These are phyloP conservation scores for Drosophila trapezifrons DNA, from an alignment of 1,140 invertebrate genomes.

Conservation along the genomic window DNA sequence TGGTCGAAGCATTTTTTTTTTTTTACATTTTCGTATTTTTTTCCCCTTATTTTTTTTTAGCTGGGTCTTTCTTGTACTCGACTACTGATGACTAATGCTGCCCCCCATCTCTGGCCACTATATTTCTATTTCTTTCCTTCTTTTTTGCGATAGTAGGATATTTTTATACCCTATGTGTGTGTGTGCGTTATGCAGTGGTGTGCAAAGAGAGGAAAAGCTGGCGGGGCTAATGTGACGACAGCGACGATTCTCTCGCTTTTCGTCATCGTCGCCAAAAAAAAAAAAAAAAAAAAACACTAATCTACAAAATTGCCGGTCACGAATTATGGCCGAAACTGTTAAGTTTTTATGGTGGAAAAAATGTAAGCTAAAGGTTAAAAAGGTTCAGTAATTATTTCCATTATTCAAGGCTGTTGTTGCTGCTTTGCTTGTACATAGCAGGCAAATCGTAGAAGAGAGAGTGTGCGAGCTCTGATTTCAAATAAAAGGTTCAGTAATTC, in stretches of 20 bases:
- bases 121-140: conserved; percentile 10
- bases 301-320: background rate
- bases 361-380: no score
- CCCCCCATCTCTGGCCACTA: conserved; percentile 1
- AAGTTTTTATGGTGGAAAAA: no score
- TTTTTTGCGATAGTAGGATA: conserved; percentile 49
- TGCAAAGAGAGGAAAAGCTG: conserved; percentile 9
- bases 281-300: conserved; percentile 19
- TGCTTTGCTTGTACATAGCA: no score
- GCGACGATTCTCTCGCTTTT: conserved; percentile 33
- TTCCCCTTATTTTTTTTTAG: conserved; percentile 18
- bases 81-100: conserved; percentile 41
- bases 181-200: background rate
- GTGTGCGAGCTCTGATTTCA: no score
- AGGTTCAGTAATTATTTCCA: no score
- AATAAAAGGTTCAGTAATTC: no score
- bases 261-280: conserved; percentile 22
- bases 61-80: conserved; percentile 14
- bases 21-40: conserved; percentile 11
- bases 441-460: no score
- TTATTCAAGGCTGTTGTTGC: no score
- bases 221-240: conserved; percentile 44
- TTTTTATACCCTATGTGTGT: conserved; percentile 31
- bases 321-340: background rate
- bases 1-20: conserved; percentile 32